These are phyloP conservation scores for Cosmorhoe ocellata DNA, from an alignment of 2,888 invertebrate genomes.

Conservation along the genomic window DNA sequence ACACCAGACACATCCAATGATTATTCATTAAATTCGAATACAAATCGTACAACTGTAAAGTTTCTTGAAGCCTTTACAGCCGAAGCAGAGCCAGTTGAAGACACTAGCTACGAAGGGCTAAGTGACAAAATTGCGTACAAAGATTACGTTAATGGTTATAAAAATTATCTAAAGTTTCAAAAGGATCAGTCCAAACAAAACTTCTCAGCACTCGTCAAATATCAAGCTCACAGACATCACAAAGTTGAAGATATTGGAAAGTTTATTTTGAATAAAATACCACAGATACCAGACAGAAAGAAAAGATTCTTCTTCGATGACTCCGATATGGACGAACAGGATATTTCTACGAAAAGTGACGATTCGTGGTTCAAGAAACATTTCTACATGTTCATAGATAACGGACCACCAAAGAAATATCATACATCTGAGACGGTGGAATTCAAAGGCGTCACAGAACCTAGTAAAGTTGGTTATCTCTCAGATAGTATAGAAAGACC, in stretches of 20 bases:
- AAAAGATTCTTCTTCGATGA: constrained; percentile 53
- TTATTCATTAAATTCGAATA: neutral
- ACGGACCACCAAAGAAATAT: constrained; percentile 55
- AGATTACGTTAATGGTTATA: constrained; percentile 67
- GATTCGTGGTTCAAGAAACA: constrained; percentile 70
- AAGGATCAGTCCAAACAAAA: constrained; percentile 53
- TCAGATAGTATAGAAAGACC: neutral
- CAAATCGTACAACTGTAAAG: neutral
- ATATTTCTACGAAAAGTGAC: constrained; percentile 62
- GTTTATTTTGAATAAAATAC: constrained; percentile 64
- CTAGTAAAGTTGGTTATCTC: neutral
- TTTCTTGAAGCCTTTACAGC: neutral
- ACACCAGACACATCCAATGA: constrained; percentile 2
- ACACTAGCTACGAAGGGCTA: constrained; percentile 48
- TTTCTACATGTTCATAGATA: constrained; percentile 62
- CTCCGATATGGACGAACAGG: constrained; percentile 56
- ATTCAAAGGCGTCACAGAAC: constrained; percentile 38
- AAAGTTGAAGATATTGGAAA: constrained; percentile 74
- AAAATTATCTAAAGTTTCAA: constrained; percentile 65
- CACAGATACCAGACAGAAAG: constrained; percentile 42
- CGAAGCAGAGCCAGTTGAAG: constrained; percentile 23
- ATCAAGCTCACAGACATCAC: constrained; percentile 71
- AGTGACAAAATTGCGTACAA: constrained; percentile 60
- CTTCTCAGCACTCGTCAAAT: constrained; percentile 61
- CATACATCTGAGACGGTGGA: constrained; percentile 58